Conservation (phyloP, 1,140 invertebrate species). For the Aphelenchoides fujianensis region DNA sequence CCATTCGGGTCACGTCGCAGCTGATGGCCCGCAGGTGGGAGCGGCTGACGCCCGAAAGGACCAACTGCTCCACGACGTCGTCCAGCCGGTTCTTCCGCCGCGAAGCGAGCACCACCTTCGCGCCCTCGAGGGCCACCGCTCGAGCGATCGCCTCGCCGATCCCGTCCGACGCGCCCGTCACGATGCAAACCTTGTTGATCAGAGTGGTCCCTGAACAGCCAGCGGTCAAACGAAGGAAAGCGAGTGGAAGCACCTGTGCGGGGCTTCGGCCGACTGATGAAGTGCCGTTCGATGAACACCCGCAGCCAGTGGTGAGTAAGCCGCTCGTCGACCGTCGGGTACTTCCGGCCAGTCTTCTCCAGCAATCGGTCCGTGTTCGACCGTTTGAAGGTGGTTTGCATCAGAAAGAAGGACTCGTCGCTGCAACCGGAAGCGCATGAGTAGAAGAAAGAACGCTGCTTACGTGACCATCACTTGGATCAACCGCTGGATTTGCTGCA, state of each 20-base stretch:
- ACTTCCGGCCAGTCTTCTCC: slow-evolving; percentile 32
- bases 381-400: slow-evolving; percentile 43
- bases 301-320: slow-evolving; percentile 45
- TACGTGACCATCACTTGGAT: slow-evolving; percentile 48
- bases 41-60: slow-evolving; percentile 13
- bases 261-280: slow-evolving; percentile 27
- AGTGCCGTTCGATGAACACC: slow-evolving; percentile 38
- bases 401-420: slow-evolving; percentile 42
- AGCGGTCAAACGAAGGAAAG: background rate
- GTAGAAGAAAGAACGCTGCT: background rate
- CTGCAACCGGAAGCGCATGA: slow-evolving; percentile 31
- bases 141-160: slow-evolving; percentile 52
- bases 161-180: slow-evolving; percentile 54
- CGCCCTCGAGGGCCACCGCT: slow-evolving; percentile 48
- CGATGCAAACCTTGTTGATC: slow-evolving; percentile 49
- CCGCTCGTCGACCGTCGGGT: slow-evolving; percentile 45
- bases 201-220: slow-evolving; percentile 34
- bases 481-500: slow-evolving; percentile 53
- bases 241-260: background rate
- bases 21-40: slow-evolving; percentile 32
- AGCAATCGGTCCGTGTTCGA: slow-evolving; percentile 51
- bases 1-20: slow-evolving; percentile 45
- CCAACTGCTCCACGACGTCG: slow-evolving; percentile 19
- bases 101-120: slow-evolving; percentile 47
- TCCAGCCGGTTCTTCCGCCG: slow-evolving; percentile 38